Conservation (phyloP, 1,140 invertebrate species). For the Tetragnatha versicolor region DNA sequence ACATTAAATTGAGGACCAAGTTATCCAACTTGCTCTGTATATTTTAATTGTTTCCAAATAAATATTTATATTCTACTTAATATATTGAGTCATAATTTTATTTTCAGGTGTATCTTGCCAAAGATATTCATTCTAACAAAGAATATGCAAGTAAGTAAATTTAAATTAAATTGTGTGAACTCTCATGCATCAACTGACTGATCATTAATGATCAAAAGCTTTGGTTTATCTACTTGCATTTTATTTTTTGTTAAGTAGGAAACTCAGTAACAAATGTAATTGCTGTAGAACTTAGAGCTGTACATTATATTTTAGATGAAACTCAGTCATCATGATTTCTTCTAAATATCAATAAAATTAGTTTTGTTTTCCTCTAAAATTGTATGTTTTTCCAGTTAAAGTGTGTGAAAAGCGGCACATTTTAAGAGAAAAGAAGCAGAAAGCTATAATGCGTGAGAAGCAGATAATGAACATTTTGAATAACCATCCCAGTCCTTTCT, state of each 20-base stretch:
- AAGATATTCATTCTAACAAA: conserved; percentile 85
- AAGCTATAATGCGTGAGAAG: conserved; percentile 92
- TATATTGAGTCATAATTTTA: too few species aligned
- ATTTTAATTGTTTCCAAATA: too few species aligned
- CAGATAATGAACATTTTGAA: conserved; percentile 83
- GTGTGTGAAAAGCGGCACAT: conserved; percentile 94
- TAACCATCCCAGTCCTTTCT: conserved; percentile 73
- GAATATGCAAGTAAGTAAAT: conserved; percentile 90
- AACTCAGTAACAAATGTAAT: too few species aligned
- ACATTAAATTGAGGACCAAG: too few species aligned
- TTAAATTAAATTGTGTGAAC: neutral
- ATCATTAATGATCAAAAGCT: too few species aligned
- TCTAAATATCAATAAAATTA: neutral
- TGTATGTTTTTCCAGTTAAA: conserved; percentile 78
- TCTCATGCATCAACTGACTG: too few species aligned
- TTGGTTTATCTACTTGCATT: too few species aligned
- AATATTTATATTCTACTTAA: conserved; percentile 41
- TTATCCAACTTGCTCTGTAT: too few species aligned
- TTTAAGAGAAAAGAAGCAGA: conserved; percentile 88
- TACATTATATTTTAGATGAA: too few species aligned
- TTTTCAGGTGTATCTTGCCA: conserved; percentile 83
- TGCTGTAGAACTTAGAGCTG: too few species aligned
- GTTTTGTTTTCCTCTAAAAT: neutral
- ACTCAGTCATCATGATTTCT: too few species aligned
- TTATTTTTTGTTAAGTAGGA: too few species aligned